These are phyloP conservation scores for Stegostoma tigrinum DNA, from an alignment of 2,113 vertebrate species.

Conservation along the genomic window DNA sequence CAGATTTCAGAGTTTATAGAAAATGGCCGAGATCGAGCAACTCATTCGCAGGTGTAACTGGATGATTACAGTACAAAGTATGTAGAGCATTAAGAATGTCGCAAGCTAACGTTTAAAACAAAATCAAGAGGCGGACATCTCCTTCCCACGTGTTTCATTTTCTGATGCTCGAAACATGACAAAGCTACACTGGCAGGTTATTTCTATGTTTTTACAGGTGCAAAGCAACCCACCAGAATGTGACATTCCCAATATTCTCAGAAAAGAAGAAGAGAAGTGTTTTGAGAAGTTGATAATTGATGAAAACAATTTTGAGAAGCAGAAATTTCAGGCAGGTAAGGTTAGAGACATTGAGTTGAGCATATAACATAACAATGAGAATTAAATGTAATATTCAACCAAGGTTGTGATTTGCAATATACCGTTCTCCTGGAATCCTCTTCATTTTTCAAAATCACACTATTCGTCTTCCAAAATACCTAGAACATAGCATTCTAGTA, in stretches of 20 bases:
- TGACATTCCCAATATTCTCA: conserved; percentile 55
- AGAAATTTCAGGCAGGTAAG: not conserved
- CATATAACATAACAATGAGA: no score
- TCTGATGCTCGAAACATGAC: not conserved
- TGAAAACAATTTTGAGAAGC: conserved; percentile 24
- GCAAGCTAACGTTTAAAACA: not conserved
- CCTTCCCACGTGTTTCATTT: not conserved
- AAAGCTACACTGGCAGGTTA: no score
- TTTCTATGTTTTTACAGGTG: conserved; percentile 39
- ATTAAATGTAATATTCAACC: not conserved
- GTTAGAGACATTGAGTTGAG: not conserved
- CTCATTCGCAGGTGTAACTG: not conserved
- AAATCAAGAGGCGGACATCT: not conserved
- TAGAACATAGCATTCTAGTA: not conserved
- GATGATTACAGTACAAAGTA: not conserved
- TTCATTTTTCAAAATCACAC: not conserved
- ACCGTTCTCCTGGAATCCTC: not conserved
- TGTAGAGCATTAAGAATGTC: not conserved
- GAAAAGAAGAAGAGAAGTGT: conserved; percentile 64
- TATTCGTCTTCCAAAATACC: not conserved
- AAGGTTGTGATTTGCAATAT: not conserved
- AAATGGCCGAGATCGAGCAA: not conserved
- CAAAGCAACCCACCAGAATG: conserved; percentile 54
- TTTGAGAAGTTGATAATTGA: conserved; percentile 47
- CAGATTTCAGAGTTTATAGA: not conserved